Evolutionary conservation across 1,140 invertebrate species (phyloP).

Genomic region (Lanistes nyassanus): DNA sequence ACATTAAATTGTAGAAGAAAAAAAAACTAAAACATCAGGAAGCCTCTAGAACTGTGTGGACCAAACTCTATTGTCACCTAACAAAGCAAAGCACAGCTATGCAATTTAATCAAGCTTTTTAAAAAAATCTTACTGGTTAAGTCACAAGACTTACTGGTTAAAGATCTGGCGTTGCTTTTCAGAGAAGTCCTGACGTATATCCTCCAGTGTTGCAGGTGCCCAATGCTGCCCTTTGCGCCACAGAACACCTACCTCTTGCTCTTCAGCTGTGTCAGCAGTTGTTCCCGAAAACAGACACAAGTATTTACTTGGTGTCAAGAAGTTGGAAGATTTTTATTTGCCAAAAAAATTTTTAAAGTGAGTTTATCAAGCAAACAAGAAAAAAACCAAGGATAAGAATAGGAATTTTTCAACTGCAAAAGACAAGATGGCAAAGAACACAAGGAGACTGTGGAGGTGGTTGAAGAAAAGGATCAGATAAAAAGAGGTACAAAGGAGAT

Average conservation of each 20-base stretch:
- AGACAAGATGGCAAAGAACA: too few relatives aligned
- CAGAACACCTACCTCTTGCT: slow-evolving; percentile 19
- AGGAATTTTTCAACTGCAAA: too few relatives aligned
- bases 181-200: slow-evolving; percentile 29
- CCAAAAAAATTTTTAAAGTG: neutral
- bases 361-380: neutral
- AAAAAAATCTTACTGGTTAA: neutral
- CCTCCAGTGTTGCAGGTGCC: slow-evolving; percentile 24
- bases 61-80: neutral
- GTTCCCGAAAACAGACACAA: neutral
- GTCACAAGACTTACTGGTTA: slow-evolving; percentile 21
- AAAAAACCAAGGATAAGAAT: neutral
- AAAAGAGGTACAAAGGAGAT: too few relatives aligned
- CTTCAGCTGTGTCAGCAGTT: slow-evolving; percentile 8
- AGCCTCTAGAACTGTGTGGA: too few relatives aligned
- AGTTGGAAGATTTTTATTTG: neutral
- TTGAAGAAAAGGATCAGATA: neutral
- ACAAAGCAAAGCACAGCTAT: neutral
- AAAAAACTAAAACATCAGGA: too few relatives aligned
- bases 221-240: slow-evolving; percentile 27
- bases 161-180: slow-evolving; percentile 29
- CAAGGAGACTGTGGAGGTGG: neutral
- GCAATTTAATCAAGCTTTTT: neutral
- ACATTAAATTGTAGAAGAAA: too few relatives aligned
- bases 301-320: neutral